Evolutionary conservation across 2,888 invertebrate genomes (phyloP).

Genomic region (Melieria crassipennis): DNA sequence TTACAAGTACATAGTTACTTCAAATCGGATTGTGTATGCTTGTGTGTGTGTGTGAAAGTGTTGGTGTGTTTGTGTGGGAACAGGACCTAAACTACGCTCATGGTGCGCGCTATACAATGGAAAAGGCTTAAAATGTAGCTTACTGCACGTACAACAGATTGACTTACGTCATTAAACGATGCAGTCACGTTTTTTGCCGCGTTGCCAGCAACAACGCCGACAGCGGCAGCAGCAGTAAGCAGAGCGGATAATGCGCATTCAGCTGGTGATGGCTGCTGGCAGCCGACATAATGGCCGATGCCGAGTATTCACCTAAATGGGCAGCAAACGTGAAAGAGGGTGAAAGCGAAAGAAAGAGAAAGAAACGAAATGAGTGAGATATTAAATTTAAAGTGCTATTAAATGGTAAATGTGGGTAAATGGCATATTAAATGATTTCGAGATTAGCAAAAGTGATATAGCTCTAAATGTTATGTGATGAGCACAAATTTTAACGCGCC

Average conservation of each 20-base stretch:
- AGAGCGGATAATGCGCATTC: slow-evolving; percentile 49
- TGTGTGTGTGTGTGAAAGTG: no score
- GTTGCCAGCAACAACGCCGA: slow-evolving; percentile 48
- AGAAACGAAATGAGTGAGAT: slow-evolving; percentile 3
- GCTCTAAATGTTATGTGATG: no score
- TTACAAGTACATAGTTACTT: background rate
- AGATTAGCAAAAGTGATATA: no score
- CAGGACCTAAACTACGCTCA: background rate
- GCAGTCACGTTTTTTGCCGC: slow-evolving; percentile 57
- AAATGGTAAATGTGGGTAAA: slow-evolving; percentile 1
- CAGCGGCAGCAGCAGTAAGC: slow-evolving; percentile 48
- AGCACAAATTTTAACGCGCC: no score
- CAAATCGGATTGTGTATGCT: background rate
- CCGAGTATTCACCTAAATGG: slow-evolving; percentile 64
- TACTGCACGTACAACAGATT: background rate
- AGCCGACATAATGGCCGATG: slow-evolving; percentile 65
- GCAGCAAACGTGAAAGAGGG: background rate
- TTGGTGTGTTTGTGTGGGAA: no score
- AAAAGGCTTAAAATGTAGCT: background rate
- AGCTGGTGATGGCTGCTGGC: slow-evolving; percentile 41
- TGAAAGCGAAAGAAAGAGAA: slow-evolving; percentile 16
- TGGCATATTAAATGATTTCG: background rate
- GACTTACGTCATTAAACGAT: background rate
- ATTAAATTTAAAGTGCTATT: slow-evolving; percentile 6
- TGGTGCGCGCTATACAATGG: background rate